phyloP scores from a whole-genome alignment of 2,113 vertebrate genomes.

The Campylomormyrus tamandua region DNA sequence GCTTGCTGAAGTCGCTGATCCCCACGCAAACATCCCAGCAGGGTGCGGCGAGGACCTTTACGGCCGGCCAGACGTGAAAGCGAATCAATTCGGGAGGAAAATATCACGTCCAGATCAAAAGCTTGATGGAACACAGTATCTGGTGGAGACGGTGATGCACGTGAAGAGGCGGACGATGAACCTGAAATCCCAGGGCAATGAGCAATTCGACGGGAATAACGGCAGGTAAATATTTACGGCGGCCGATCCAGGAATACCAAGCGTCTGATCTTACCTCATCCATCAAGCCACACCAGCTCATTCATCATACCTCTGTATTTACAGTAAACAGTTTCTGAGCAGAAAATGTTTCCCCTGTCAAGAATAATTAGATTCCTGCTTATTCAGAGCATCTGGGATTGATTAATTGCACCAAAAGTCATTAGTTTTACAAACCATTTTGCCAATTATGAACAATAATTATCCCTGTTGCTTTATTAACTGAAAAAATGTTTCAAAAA shows the following conservation, averaged over 20 bases:
- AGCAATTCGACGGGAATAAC: not conserved
- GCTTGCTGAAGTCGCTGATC: not conserved
- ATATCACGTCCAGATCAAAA: not conserved
- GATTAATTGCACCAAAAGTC: conserved; percentile 17
- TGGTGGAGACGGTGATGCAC: not conserved
- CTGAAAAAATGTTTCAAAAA: conserved; percentile 1
- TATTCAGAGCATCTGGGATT: conserved; percentile 12
- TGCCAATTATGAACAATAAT: conserved; percentile 12
- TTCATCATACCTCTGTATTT: not conserved
- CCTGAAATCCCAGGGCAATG: not conserved
- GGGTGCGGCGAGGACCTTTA: not conserved
- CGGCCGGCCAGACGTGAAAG: not conserved
- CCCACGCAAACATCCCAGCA: not conserved
- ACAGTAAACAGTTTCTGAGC: conserved; percentile 1
- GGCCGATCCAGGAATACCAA: not conserved
- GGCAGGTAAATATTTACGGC: not conserved
- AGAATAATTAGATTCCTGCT: not conserved
- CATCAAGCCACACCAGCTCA: not conserved
- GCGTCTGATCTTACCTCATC: not conserved
- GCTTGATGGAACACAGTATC: not conserved
- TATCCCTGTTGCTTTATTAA: conserved; percentile 4
- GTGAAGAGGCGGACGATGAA: not conserved
- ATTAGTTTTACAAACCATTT: conserved; percentile 17
- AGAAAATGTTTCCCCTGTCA: not conserved
- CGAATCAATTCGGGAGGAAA: not conserved